Percentiles rank a stretch among this genome's conserved stretches.
Evolutionary conservation across 2,888 invertebrate species (phyloP).

Genomic region (Odontomyia ornata): DNA sequence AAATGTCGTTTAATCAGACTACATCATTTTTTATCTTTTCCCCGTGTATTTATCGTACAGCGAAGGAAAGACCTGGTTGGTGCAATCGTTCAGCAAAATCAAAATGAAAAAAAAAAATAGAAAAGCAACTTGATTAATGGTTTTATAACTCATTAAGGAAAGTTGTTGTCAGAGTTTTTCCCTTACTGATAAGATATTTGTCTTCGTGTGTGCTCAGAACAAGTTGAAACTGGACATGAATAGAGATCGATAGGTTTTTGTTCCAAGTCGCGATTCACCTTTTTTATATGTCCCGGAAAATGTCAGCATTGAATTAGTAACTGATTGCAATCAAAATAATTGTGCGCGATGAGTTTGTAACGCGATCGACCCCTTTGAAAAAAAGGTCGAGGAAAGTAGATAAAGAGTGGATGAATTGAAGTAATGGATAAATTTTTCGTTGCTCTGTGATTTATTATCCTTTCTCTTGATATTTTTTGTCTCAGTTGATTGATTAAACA

Average conservation of each 20-base stretch:
- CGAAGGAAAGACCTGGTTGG: not conserved
- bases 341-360: not conserved
- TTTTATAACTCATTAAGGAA: slow-evolving; percentile 28
- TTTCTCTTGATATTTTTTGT: no score
- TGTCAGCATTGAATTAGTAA: not conserved
- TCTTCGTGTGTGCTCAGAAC: not conserved
- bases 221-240: not conserved
- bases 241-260: not conserved
- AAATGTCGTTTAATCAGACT: slow-evolving; percentile 10
- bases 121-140: slow-evolving; percentile 24
- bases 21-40: slow-evolving; percentile 25
- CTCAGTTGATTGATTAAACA: no score
- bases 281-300: not conserved
- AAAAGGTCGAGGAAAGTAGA: no score
- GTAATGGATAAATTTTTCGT: no score
- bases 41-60: not conserved
- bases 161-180: slow-evolving; percentile 27
- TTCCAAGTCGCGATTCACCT: not conserved
- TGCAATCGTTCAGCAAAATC: no score
- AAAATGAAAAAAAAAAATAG: no score
- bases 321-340: not conserved
- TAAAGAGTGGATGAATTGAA: no score
- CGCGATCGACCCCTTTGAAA: no score
- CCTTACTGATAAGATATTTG: not conserved
- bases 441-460: no score